Percentiles rank a stretch among this genome's conserved stretches.
Evolutionary conservation across 2,888 invertebrate genomes (phyloP).

Genomic region (Tenthredo amoena): DNA sequence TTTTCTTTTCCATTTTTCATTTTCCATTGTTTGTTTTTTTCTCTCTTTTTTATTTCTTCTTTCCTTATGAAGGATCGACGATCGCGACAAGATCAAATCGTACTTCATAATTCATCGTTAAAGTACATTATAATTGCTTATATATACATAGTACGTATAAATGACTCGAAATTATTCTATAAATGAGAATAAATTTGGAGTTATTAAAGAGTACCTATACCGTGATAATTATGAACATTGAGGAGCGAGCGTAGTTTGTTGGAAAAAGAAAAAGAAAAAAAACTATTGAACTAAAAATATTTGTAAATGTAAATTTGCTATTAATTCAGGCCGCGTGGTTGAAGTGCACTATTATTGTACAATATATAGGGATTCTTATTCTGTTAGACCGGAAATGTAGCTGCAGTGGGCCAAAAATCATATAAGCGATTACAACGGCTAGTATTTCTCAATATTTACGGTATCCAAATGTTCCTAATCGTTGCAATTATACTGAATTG

Average conservation of each 20-base stretch:
- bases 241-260: not conserved
- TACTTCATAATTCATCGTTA: not conserved
- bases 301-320: not conserved
- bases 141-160: not conserved
- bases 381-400: conserved; percentile 32
- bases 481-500: conserved; percentile 50
- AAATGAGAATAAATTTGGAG: conserved; percentile 1
- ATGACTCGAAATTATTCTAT: not conserved
- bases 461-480: conserved; percentile 54
- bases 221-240: not conserved
- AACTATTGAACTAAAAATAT: not conserved
- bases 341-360: conserved; percentile 22
- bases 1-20: not conserved
- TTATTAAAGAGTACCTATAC: not conserved
- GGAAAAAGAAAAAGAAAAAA: not conserved
- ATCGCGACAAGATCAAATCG: not conserved
- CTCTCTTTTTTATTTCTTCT: not conserved
- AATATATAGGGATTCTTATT: conserved; percentile 26
- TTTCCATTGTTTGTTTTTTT: not conserved
- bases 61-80: not conserved
- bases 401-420: conserved; percentile 41
- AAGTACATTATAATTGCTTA: not conserved
- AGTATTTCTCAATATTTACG: conserved; percentile 52
- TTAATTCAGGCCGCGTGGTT: conserved; percentile 33
- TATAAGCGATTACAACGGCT: conserved; percentile 46